phyloP scores from a whole-genome alignment of 2,113 vertebrate genomes.

The Etia nguti region DNA sequence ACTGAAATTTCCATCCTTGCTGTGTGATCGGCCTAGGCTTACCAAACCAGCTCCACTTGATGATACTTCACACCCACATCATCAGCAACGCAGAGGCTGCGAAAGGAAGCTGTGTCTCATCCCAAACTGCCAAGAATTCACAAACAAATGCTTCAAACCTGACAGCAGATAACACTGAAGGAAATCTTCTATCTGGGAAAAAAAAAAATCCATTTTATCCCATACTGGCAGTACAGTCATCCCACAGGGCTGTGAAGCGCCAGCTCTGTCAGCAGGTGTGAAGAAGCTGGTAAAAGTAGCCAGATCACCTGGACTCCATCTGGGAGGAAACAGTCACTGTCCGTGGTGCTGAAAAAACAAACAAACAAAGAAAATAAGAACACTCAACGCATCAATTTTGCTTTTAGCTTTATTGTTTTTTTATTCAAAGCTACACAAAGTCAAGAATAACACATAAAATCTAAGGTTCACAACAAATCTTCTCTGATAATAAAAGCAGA shows the following conservation, averaged over 20 bases:
- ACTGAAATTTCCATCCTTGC: neutral
- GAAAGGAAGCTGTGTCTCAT: slow-evolving; percentile 30
- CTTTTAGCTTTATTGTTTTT: neutral
- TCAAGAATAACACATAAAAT: neutral
- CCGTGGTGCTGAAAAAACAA: slow-evolving; percentile 7
- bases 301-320: slow-evolving; percentile 7
- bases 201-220: neutral
- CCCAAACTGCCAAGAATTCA: slow-evolving; percentile 15
- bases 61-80: slow-evolving; percentile 40
- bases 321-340: neutral
- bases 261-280: neutral
- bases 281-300: neutral
- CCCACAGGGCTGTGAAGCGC: neutral
- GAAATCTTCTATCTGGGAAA: neutral
- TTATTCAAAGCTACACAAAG: neutral
- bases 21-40: neutral
- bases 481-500: neutral
- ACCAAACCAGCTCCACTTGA: slow-evolving; percentile 28
- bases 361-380: neutral
- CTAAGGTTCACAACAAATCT: neutral
- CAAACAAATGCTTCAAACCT: slow-evolving; percentile 14
- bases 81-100: slow-evolving; percentile 19
- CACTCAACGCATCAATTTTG: neutral
- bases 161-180: neutral
- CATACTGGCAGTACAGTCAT: neutral